Base-by-base conservation (phyloP, 1,140 invertebrate genomes). In the Adoxophyes honmai region DNA sequence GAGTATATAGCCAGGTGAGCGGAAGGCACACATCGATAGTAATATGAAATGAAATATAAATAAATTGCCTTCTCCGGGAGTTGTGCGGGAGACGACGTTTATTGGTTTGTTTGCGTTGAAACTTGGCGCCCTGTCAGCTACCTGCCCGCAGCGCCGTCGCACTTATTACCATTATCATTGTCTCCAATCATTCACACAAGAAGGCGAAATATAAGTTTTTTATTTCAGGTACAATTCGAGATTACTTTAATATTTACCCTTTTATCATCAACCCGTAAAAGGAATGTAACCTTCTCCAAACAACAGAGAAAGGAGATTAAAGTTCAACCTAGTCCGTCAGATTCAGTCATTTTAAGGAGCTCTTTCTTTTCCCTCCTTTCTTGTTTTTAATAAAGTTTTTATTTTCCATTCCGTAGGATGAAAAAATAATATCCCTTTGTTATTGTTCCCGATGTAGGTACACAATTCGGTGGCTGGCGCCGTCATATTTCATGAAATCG, bases 101-200 rank as follows among this genome's bases (percentile, higher is more conserved):
- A 81, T 81, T 75, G 77, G 71, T 76, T 74, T 81, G 77, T 81
- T 81, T 81, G 64, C 63, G 66, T 65, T 63, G 63, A 71, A 74
- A 75, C 51, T 65, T 73, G 75, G 70, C 75, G 75, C 73, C 74
- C 37, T 16, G 28, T 61, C 54, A 64, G 57, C 58, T 72, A 76
- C 78, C 74, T 79, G 74, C 55, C 42, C 48, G 55, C 54, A 36
- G 3, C 34, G n/a, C 38, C 18, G 61, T 69, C 62, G 66, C 61
- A 63, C 68, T 64, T 62, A 37, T 36, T 62, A 62, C 38, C 53
- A 52, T 59, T 58, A 66, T 57, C 58, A 58, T 52, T 58, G 35
- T 28, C 6, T 28, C 6, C 21, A 28, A 28, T 28, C 21, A 28
- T 28, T 3, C 21, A 28, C 2, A 28, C 21, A 2, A 28, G 2